Base-by-base conservation (phyloP, 2,888 invertebrate species). In the Phania funesta region DNA sequence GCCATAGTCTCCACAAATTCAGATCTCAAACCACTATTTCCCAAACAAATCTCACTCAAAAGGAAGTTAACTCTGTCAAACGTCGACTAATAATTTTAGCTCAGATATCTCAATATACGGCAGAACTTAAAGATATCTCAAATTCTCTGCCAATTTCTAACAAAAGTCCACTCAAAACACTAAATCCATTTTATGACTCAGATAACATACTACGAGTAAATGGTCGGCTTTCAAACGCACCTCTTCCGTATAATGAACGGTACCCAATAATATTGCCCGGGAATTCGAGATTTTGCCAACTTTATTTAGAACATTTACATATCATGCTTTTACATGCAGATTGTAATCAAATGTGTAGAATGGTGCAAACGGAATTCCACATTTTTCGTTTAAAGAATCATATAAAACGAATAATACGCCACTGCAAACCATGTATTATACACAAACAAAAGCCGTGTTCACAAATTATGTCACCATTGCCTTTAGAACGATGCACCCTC, bases 281-380 rank as follows among this genome's bases (percentile, higher is more conserved):
- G 6, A 56, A 67, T 16, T 52, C 65, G 2, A n/a, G 38, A n/a
- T 16, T 67, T n/a, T 67, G 65, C n/a, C 22, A 52, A 9, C 41
- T 68, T 2, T 68, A 68, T 68, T 41, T 68, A 8, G 11, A 38
- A 16, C 44, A 68, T 41, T 26, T 68, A 16, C 67, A 54, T 18
- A 18, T 11, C 5, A 29, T 54, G 11, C 41, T 67, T 4, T 35
- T n/a, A n/a, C 65, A 67, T 22, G 52, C 24, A 22, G 52, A 67
- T 8, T 67, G 65, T 24, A 64, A 64, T 29, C 35, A 29, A 8
- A 81, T 81, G 77, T 38, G 67, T 9, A 16, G 41, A 9, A 41
- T 80, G 16, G 46, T 65, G 11, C 56, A 75, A 22, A 68, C 38
- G 20, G 64, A 52, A 16, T 78, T 50, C 41, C 74, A 77, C 22